These are phyloP conservation scores for Pseudococcus longispinus DNA, from an alignment of 2,888 invertebrate species.

Conservation along the genomic window DNA sequence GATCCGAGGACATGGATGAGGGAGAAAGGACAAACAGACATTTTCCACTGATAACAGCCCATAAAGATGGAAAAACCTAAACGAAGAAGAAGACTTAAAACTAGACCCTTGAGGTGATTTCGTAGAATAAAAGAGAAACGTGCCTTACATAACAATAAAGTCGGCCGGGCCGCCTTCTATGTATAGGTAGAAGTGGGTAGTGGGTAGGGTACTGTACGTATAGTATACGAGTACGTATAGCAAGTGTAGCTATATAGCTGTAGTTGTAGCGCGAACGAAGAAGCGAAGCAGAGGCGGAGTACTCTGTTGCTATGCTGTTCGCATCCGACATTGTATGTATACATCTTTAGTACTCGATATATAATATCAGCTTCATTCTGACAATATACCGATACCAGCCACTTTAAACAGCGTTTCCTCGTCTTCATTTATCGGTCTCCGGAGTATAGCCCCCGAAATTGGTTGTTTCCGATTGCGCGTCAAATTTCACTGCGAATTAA, in stretches of 20 bases:
- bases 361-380: conserved; percentile 53
- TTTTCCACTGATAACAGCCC: conserved; percentile 37
- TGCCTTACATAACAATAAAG: conserved; percentile 49
- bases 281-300: background rate
- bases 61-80: conserved; percentile 47
- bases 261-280: background rate
- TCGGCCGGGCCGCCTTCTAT: background rate
- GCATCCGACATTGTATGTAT: conserved; percentile 55
- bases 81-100: conserved; percentile 52
- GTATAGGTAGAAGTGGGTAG: background rate
- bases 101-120: conserved; percentile 56
- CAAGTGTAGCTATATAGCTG: too few species aligned
- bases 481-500: conserved; percentile 56
- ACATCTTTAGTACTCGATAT: conserved; percentile 55
- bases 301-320: conserved; percentile 52
- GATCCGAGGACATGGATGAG: background rate
- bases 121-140: conserved; percentile 54
- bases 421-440: conserved; percentile 56
- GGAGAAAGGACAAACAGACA: background rate
- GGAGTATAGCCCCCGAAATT: conserved; percentile 55
- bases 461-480: conserved; percentile 56
- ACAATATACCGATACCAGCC: conserved; percentile 54
- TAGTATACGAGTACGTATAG: background rate
- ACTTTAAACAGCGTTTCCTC: conserved; percentile 53
- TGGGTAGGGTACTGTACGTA: background rate